Evolutionary conservation across 64 coral and sea anemone genomes (phyloP).

Genomic region (Cladopsammia gracilis): DNA sequence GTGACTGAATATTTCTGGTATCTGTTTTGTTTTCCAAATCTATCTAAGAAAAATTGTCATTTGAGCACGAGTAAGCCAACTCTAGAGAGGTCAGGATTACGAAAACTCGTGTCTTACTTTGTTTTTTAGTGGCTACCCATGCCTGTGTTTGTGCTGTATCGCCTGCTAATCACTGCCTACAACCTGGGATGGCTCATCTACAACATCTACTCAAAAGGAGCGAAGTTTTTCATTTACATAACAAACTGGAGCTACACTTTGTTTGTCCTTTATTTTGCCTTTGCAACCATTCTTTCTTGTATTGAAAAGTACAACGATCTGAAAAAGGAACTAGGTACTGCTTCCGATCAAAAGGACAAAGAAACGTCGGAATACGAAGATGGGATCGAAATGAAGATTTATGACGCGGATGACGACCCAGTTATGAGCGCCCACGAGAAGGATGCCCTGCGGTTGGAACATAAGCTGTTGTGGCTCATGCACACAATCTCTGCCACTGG

Average conservation of each 20-base stretch:
- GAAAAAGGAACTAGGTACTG: not conserved
- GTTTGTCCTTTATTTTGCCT: conserved; percentile 52
- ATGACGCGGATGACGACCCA: not conserved
- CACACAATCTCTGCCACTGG: conserved; percentile 64
- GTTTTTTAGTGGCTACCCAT: conserved; percentile 63
- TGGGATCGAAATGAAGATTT: not conserved
- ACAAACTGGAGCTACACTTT: conserved; percentile 72
- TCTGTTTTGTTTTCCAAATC: no score
- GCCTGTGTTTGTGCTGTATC: conserved; percentile 49
- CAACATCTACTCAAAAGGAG: conserved; percentile 16
- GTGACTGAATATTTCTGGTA: no score
- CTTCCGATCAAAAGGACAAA: not conserved
- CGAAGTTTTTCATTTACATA: conserved; percentile 56
- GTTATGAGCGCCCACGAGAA: not conserved
- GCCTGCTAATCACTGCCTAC: conserved; percentile 42
- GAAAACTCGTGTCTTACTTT: not conserved
- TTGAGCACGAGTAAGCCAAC: no score
- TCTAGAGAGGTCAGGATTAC: no score
- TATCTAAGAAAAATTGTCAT: no score
- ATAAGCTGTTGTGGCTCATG: conserved; percentile 64
- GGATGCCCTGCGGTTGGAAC: not conserved
- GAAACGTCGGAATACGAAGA: not conserved
- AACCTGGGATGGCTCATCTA: conserved; percentile 59
- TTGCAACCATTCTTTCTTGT: conserved; percentile 41
- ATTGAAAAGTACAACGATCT: not conserved